These are phyloP conservation scores for Trichacis sp. DNA, from an alignment of 2,888 invertebrate species.

Conservation along the genomic window DNA sequence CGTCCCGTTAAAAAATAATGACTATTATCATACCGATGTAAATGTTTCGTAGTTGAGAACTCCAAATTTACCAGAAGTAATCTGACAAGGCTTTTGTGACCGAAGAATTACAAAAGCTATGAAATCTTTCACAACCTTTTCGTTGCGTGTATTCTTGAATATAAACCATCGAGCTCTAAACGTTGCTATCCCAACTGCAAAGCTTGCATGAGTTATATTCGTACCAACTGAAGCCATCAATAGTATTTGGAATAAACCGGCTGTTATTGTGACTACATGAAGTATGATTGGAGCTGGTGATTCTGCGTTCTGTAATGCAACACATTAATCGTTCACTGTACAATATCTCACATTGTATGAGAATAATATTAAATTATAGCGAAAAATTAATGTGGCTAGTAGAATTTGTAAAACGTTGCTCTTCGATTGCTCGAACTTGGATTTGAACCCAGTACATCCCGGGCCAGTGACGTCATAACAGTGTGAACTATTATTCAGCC, in stretches of 20 bases:
- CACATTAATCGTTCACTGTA: no score
- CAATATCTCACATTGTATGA: no score
- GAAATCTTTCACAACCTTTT: not conserved
- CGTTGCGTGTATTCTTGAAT: not conserved
- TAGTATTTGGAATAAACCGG: not conserved
- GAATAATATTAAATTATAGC: no score
- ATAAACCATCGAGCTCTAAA: not conserved
- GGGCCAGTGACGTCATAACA: no score
- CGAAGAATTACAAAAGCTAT: not conserved
- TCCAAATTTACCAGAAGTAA: not conserved
- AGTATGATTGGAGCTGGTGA: not conserved
- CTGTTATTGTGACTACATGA: not conserved
- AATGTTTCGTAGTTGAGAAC: not conserved
- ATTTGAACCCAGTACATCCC: no score
- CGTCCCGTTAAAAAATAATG: no score
- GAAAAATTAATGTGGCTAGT: no score
- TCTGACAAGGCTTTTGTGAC: not conserved
- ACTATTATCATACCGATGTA: no score
- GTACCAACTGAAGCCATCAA: not conserved
- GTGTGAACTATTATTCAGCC: no score
- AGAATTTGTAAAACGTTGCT: no score
- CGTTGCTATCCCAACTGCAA: not conserved
- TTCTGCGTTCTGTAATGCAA: not conserved
- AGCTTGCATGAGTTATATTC: not conserved
- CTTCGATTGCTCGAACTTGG: no score